Evolutionary conservation across 2,888 invertebrate genomes (phyloP), one percentile per base, ranked within the genome.

Genomic region (Drosophila dives): DNA sequence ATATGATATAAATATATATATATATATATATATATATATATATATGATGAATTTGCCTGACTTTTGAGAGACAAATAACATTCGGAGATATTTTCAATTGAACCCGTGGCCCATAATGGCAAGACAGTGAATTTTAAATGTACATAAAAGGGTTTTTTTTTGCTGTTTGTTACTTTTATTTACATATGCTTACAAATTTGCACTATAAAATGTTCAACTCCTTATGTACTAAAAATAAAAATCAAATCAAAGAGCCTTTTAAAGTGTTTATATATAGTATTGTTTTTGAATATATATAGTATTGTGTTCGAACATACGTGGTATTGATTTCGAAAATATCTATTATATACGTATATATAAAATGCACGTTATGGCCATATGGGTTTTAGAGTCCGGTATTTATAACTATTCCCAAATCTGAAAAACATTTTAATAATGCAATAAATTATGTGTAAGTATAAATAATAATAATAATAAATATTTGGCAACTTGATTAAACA

Each of bases 161-260:
- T 38, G 32, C 38, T 36, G 15, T 36, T 23, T 23, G 8, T 45
- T 45, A 7, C 15, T 33, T n/a, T 65, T 65, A 48, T 66, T 54
- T 65, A 66, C 54, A 66, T 38, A 54, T 20, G 48, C 32, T 65
- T 66, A 26, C 33, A 48, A 65, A 33, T 49, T 36, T 54, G 66
- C 54, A 48, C 26, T 33, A 20, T 33, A 38, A 17, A 33, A 54
- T 15, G 0, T 26, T 54, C 0, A 38, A 38, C 38, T 34, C 12
- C 4, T 12, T 34, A 40, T 33, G 33, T 7, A 32, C 32, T 11
- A 49, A 26, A 23, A n/a, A 38, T 11, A 26, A n/a, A 49, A 36
- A 38, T 15, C 26, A 40, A 33, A 20, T 32, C 29, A 23, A 48
- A 17, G 15, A 48, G 36, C 12, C n/a, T 42, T 51, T 51, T 20